phyloP scores from a whole-genome alignment of 2,797 vertebrate species.

The Perodicticus potto region DNA sequence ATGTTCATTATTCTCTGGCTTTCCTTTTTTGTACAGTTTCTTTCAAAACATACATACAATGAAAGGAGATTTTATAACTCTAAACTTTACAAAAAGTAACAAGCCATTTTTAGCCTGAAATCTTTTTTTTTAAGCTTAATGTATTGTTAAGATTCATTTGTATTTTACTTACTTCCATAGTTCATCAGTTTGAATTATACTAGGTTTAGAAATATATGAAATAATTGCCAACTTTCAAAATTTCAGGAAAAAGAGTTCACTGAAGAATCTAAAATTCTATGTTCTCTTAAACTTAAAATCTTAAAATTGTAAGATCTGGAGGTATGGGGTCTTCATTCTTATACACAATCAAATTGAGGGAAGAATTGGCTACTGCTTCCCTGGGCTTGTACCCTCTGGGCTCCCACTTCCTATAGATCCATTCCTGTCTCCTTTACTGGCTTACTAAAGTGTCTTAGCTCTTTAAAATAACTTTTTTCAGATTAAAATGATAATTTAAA shows the following conservation, averaged over 20 bases:
- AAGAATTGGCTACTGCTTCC: neutral
- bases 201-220: neutral
- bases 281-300: neutral
- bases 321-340: neutral
- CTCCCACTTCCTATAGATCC: fast-evolving
- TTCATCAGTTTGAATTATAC: neutral
- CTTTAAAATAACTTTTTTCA: neutral
- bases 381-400: neutral
- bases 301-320: neutral
- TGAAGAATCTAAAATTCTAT: neutral
- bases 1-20: neutral
- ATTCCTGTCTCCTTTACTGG: fast-evolving
- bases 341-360: neutral
- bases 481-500: neutral
- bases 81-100: neutral
- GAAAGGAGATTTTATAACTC: conserved; percentile 26
- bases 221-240: neutral
- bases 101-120: neutral
- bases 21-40: neutral
- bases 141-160: neutral
- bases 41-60: neutral
- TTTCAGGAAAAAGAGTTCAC: neutral
- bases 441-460: neutral
- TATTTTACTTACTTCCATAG: neutral
- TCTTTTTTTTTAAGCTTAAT: neutral